Evolutionary conservation across 2,888 invertebrate genomes (phyloP).

Genomic region (Pyrochroa serraticornis): DNA sequence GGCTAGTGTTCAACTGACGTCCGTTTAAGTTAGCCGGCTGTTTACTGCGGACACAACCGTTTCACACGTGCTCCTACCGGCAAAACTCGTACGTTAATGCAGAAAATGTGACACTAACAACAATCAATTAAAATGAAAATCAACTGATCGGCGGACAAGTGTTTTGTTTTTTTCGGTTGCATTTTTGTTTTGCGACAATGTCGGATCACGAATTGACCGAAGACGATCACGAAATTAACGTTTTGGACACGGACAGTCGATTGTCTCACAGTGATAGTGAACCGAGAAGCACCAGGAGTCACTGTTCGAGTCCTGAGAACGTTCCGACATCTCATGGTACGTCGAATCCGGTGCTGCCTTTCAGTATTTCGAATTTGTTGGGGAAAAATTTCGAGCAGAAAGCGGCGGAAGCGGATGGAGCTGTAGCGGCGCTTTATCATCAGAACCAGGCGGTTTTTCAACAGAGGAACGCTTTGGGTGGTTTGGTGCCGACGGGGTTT

Average conservation of each 20-base stretch:
- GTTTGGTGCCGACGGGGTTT: constrained; percentile 57
- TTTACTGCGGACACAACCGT: constrained; percentile 16
- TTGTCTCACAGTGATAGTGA: constrained; percentile 68
- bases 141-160: neutral
- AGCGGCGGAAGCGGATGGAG: constrained; percentile 39
- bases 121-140: constrained; percentile 10
- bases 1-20: constrained; percentile 50
- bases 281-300: constrained; percentile 58
- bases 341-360: constrained; percentile 68
- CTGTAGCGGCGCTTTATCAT: constrained; percentile 39
- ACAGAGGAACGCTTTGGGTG: constrained; percentile 49
- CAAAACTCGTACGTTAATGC: neutral
- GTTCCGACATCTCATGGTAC: constrained; percentile 59
- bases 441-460: constrained; percentile 48
- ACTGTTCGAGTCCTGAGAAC: constrained; percentile 59
- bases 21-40: constrained; percentile 41
- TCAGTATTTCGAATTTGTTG: constrained; percentile 81
- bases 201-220: constrained; percentile 61
- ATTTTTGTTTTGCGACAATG: constrained; percentile 37
- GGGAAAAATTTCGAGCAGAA: constrained; percentile 77
- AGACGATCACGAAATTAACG: constrained; percentile 73
- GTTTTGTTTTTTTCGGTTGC: constrained; percentile 1
- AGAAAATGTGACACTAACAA: constrained; percentile 4
- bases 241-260: constrained; percentile 69
- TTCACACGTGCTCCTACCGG: constrained; percentile 12